Conservation (phyloP, 1,140 invertebrate genomes). For the Drosophila serrata region DNA sequence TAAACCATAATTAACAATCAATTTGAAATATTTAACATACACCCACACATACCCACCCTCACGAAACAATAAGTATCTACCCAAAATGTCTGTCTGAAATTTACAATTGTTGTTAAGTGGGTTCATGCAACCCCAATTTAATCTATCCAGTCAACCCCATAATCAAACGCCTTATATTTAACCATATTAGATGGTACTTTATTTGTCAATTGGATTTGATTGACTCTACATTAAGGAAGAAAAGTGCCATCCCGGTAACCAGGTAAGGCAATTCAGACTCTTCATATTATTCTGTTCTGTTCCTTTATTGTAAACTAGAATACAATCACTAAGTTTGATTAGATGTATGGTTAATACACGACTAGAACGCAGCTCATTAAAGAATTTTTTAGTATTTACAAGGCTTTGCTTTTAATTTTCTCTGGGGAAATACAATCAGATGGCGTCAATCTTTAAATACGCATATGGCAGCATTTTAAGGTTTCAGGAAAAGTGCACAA, state of each 20-base stretch:
- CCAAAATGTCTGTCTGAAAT: slow-evolving; percentile 71
- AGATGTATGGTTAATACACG: slow-evolving; percentile 40
- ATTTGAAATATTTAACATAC: slow-evolving; percentile 40
- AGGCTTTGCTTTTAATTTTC: background rate
- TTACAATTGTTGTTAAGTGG: slow-evolving; percentile 68
- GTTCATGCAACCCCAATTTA: slow-evolving; percentile 37
- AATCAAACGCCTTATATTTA: slow-evolving; percentile 55
- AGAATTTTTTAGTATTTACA: slow-evolving; percentile 57
- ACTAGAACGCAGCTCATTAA: slow-evolving; percentile 41
- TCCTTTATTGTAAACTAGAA: slow-evolving; percentile 73
- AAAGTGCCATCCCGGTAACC: background rate
- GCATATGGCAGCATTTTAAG: background rate
- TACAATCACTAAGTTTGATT: slow-evolving; percentile 68
- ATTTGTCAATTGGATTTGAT: slow-evolving; percentile 78
- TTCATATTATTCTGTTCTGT: slow-evolving; percentile 35
- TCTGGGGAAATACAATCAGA: slow-evolving; percentile 3
- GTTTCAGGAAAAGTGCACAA: slow-evolving; percentile 2
- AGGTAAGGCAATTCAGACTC: slow-evolving; percentile 1
- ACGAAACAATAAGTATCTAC: slow-evolving; percentile 46
- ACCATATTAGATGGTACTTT: slow-evolving; percentile 69
- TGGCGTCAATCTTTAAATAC: background rate
- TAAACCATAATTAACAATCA: slow-evolving; percentile 37
- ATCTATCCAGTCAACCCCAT: slow-evolving; percentile 54
- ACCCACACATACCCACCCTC: slow-evolving; percentile 13
- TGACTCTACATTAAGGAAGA: slow-evolving; percentile 26